These are phyloP conservation scores for Strigamia maritima DNA, from an alignment of 2,888 invertebrate genomes.

Conservation along the genomic window DNA sequence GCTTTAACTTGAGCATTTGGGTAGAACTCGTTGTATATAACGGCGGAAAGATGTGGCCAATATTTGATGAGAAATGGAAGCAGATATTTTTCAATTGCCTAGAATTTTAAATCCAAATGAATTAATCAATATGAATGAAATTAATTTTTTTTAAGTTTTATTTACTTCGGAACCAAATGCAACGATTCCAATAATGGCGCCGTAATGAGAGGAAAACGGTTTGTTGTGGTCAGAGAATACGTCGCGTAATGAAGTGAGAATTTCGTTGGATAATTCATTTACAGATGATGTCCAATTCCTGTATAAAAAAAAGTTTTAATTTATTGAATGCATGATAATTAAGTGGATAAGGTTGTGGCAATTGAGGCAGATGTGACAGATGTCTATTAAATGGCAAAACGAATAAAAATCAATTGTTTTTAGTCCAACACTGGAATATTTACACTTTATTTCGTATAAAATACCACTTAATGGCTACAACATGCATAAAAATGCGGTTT, in stretches of 20 bases:
- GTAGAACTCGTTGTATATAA: conserved; percentile 47
- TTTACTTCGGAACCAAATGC: conserved; percentile 50
- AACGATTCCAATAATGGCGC: conserved; percentile 51
- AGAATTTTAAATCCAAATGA: conserved; percentile 26
- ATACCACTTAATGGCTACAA: too few species aligned
- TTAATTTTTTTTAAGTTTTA: too few species aligned
- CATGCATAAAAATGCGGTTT: neutral
- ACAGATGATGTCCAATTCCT: conserved; percentile 50
- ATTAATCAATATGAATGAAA: neutral
- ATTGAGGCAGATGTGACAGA: too few species aligned
- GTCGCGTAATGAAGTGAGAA: conserved; percentile 48
- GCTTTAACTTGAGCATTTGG: conserved; percentile 46
- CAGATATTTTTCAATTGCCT: conserved; percentile 49
- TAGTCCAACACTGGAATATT: too few species aligned
- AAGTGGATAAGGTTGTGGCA: too few species aligned
- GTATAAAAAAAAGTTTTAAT: too few species aligned
- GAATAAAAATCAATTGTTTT: too few species aligned
- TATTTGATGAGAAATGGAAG: conserved; percentile 48
- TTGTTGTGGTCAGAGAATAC: conserved; percentile 49
- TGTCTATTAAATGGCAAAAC: too few species aligned
- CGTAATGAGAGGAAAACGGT: conserved; percentile 52
- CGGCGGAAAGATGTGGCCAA: conserved; percentile 49
- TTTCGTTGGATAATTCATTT: conserved; percentile 49
- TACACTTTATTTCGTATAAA: too few species aligned
- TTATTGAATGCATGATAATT: too few species aligned